These are phyloP conservation scores for Acestrorhynchus altus DNA, from an alignment of 2,797 vertebrate species.

Conservation along the genomic window DNA sequence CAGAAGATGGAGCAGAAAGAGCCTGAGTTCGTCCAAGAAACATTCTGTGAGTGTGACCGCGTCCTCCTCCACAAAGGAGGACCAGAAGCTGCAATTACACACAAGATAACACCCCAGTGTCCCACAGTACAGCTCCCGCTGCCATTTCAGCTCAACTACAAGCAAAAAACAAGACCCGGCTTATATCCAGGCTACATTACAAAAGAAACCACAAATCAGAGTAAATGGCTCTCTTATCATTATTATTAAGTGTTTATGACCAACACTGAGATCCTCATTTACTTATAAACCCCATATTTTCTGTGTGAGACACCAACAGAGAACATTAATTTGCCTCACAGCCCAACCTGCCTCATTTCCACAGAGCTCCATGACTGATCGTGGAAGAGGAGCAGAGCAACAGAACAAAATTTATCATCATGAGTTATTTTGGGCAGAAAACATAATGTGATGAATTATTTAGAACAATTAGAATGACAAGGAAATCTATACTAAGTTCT, in stretches of 20 bases:
- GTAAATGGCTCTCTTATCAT: neutral
- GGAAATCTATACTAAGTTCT: too few species aligned
- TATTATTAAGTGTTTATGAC: neutral
- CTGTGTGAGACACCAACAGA: too few species aligned
- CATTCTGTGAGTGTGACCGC: constrained; percentile 28
- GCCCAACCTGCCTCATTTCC: neutral
- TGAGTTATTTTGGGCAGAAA: too few species aligned
- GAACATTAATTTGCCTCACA: neutral
- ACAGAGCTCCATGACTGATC: neutral
- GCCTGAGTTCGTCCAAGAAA: constrained; percentile 36
- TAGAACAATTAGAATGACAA: too few species aligned
- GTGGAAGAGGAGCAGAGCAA: neutral
- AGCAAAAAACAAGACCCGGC: neutral
- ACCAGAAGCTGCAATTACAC: constrained; percentile 26
- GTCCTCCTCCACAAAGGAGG: constrained; percentile 39
- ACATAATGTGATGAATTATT: too few species aligned
- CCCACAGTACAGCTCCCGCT: constrained; percentile 22
- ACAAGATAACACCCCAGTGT: constrained; percentile 16
- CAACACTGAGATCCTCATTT: neutral
- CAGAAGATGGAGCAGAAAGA: constrained; percentile 44
- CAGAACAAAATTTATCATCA: too few species aligned
- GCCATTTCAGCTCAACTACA: constrained; percentile 25
- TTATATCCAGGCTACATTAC: too few species aligned
- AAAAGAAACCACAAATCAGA: neutral
- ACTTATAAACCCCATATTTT: too few species aligned